phyloP scores from a whole-genome alignment of 2,113 vertebrate species.

The Fregetta grallaria region DNA sequence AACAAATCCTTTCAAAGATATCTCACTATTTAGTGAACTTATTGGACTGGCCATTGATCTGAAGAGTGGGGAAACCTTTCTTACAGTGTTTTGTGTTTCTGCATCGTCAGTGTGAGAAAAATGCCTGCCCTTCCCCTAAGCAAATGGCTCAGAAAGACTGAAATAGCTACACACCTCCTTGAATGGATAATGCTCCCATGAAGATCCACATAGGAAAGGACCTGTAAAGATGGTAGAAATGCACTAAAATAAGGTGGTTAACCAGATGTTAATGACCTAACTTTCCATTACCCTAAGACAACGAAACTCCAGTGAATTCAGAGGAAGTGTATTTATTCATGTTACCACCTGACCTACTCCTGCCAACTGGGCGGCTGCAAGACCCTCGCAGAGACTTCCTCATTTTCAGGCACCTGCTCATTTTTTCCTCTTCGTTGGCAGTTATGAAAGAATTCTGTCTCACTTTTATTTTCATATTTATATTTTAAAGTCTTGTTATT shows the following conservation, averaged over 20 bases:
- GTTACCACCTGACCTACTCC: not conserved
- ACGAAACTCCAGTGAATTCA: not conserved
- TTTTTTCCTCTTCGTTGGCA: not conserved
- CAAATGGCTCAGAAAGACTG: not conserved
- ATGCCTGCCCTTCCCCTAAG: accelerated
- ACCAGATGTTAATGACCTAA: not conserved
- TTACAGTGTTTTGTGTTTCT: not conserved
- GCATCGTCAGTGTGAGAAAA: not conserved
- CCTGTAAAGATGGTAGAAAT: not conserved
- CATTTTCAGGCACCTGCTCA: not conserved
- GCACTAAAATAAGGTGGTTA: not conserved
- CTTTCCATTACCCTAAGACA: not conserved
- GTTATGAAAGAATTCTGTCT: not conserved
- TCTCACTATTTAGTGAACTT: not conserved
- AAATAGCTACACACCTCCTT: not conserved
- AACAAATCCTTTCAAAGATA: not conserved
- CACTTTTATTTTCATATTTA: not conserved
- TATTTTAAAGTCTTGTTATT: not conserved
- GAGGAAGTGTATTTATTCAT: not conserved
- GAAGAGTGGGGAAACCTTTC: not conserved
- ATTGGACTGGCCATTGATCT: not conserved
- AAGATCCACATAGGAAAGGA: not conserved
- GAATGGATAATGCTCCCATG: not conserved
- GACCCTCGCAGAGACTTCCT: not conserved
- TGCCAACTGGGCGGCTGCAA: not conserved